Evolutionary conservation across 1,140 invertebrate species (phyloP), one percentile per base, ranked within the genome.

Genomic region (Laupala kohalensis): DNA sequence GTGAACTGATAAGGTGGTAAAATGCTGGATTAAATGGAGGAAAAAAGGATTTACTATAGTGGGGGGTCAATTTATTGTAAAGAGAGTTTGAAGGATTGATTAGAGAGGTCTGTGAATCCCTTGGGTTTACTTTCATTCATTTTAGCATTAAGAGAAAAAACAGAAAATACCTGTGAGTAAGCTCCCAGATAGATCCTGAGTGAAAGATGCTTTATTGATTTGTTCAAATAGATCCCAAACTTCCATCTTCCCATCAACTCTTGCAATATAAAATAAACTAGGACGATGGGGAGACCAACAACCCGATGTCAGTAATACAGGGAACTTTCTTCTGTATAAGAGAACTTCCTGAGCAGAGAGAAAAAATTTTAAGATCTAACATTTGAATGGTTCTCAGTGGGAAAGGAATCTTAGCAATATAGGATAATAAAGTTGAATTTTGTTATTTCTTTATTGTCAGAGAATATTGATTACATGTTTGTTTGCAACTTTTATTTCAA

Each of bases 181-280:
- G 25, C 75, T 76, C 24, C 80, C 80, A 2, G 80, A 80, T 9
- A 81, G 30, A 72, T 76, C 79, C 64, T 80, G 78, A 0, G 71
- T 74, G 25, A 78, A 76, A 69, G 72, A 77, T 0, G 79, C 76
- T 68, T 79, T 76, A 29, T 80, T 74, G 37, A 78, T 80, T 74
- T 82, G 84, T 64, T 78, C 73, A 29, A 82, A 73, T 65, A 88
- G 78, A 76, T 86, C 83, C 86, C 86, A 88, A 24, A 83, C 80
- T 71, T 88, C 86, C 0, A 86, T 74, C 5, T 79, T 82, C 12
- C 86, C 86, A 76, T 85, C 84, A 3, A 77, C 80, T 5, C 83
- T 79, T 6, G 80, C 81, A 1, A 87, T 37, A 28, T 83, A 81
- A 0, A 87, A 72, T n/a, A 84, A 77, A 3, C 81, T 80, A 0